Base-by-base conservation (phyloP, 2,888 invertebrate genomes). In the Kryphioiulus occultus region DNA sequence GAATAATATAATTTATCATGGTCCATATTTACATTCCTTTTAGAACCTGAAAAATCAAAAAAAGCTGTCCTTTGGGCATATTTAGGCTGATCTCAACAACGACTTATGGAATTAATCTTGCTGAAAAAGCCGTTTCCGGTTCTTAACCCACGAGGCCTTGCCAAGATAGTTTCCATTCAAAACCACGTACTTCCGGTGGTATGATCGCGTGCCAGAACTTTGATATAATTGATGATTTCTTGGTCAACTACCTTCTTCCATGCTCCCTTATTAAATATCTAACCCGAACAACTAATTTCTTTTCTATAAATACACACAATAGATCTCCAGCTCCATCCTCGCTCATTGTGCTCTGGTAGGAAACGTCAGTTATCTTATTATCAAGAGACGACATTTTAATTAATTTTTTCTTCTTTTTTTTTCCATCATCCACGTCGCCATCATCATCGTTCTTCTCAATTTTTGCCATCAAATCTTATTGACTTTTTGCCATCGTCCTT, bases 221-320 rank as follows among this genome's bases (percentile, higher is more conserved):
- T 53, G 53, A 53, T 53, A 53, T 53, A 53, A 53, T 53, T 53
- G 53, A 53, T 53, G 53, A 53, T 53, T 53, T 53, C 53, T 53
- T 53, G 53, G 53, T n/a, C 53, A 53, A n/a, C 53, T 53, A 53
- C 53, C 53, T 53, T 53, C 12, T 53, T 19, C 53, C n/a, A n/a
- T n/a, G n/a, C 53, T n/a, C 19, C n/a, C 53, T 53, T 53, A 53
- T 53, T 53, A 53, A 53, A 53, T 53, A 53, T 53, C 19, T n/a
- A 53, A 53, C 53, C 47, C n/a, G 53, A 53, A 53, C n/a, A 53
- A 53, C 53, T 53, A 53, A 53, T 53, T 53, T 53, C 53, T 53
- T 53, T 53, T 53, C 53, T 53, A 53, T 53, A 53, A 53, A 53
- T 53, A 53, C 53, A 53, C 53, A 53, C 53, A 53, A 53, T 53